Base-by-base conservation (phyloP, 2,888 invertebrate genomes). In the Elegia similella region DNA sequence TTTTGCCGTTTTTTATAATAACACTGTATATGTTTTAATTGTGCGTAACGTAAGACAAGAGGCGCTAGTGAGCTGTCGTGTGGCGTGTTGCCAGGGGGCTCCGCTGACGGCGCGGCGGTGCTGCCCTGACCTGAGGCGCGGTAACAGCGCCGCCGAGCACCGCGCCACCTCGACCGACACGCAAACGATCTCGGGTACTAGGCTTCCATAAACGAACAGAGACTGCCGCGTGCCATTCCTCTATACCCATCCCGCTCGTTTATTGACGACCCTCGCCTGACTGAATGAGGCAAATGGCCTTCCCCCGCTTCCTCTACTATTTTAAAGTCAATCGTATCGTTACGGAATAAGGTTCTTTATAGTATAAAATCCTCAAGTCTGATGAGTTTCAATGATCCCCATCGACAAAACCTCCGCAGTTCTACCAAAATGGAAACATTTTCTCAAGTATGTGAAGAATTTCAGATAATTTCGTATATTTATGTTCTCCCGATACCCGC, bases 161-260 rank as follows among this genome's bases (percentile, higher is more conserved):
- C 88, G 87, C 88, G 88, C 88, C 87, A 84, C 88, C 86, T 85
- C 88, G 86, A 76, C 86, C 87, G 87, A 89, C 82, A 89, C 88
- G 90, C 86, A 81, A 87, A 78, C 88, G 91, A 89, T 91, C 89
- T 78, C 77, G 67, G 58, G 48, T 86, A 91, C 91, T 71, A 90
- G 89, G 91, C 71, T 53, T 60, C 7, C 88, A 90, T 74, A 74
- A 66, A 54, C 16, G n/a, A 2, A 10, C 12, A 62, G 72, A 75
- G 72, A 38, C 62, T 46, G 50, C 62, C 61, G 65, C 75, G 66
- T 75, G 69, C 75, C 75, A 70, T 69, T 69, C 70, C 59, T 60
- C 58, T 78, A 64, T 64, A 62, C 58, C 76, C 60, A 62, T 86
- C 86, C 73, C 80, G 60, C 77, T 89, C 75, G 62, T 76, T 83